Evolutionary conservation across 2,797 vertebrate species (phyloP).

Genomic region (Halcyon leucocephala): DNA sequence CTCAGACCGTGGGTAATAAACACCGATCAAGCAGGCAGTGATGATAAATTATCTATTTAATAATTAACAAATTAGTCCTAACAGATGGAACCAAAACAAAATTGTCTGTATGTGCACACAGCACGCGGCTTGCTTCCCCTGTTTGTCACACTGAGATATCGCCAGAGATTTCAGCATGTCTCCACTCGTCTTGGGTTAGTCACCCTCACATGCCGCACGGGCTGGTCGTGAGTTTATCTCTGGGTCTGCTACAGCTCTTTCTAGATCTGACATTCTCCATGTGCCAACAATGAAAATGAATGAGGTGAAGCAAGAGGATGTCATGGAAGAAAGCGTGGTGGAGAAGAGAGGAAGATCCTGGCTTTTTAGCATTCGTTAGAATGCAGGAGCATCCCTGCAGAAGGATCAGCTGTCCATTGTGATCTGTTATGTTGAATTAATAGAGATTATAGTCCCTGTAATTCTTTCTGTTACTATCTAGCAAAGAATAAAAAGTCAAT

Average conservation of each 20-base stretch:
- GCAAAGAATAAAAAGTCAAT: conserved; percentile 47
- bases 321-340: not conserved
- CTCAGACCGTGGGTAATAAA: conserved; percentile 77
- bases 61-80: conserved; percentile 82
- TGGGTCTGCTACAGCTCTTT: not conserved
- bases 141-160: not conserved
- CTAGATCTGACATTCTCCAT: not conserved
- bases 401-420: not conserved
- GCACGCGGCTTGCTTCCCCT: not conserved
- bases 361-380: not conserved
- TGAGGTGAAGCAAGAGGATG: not conserved
- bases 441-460: not conserved
- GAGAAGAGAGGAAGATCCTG: not conserved
- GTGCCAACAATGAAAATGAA: not conserved
- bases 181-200: not conserved
- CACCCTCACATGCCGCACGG: not conserved
- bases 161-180: not conserved
- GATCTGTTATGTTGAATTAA: conserved; percentile 5
- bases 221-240: not conserved
- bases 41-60: conserved; percentile 79
- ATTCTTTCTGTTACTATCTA: conserved; percentile 10
- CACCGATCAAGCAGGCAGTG: conserved; percentile 69
- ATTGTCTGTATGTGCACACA: conserved; percentile 47
- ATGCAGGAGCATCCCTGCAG: not conserved
- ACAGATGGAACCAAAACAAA: conserved; percentile 79